A percentile compares a stretch with the other conserved stretches of the same genome.
phyloP scores from a whole-genome alignment of 2,797 vertebrate species.

The Eidolon dupreanum region DNA sequence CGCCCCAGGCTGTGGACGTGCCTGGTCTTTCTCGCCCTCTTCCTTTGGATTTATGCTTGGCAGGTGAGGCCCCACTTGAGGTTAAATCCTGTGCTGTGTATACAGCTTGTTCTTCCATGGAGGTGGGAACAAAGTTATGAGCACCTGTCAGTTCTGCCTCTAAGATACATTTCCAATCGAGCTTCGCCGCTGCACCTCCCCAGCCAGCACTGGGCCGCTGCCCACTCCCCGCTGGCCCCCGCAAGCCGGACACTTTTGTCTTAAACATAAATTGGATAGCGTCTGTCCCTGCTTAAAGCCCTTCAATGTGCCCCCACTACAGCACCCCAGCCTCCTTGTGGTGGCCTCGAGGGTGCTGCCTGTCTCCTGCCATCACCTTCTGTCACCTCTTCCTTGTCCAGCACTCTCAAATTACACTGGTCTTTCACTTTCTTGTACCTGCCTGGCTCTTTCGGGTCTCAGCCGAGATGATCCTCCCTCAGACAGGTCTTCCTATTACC shows the following conservation, averaged over 20 bases:
- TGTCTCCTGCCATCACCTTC: fast-evolving
- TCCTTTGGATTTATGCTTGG: background rate
- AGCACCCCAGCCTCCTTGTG: background rate
- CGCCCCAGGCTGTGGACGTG: background rate
- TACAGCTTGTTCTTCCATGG: background rate
- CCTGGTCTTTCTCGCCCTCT: background rate
- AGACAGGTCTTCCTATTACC: background rate
- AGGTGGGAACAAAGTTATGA: background rate
- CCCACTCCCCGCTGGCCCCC: background rate
- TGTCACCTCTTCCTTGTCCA: background rate
- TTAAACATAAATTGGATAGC: background rate
- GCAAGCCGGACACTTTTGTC: background rate
- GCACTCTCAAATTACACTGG: background rate
- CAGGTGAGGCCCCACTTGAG: background rate
- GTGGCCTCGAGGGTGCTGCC: background rate
- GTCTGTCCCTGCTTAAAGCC: background rate
- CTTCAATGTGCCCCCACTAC: background rate
- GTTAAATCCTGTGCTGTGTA: background rate
- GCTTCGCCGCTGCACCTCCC: background rate
- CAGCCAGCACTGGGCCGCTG: too few species aligned
- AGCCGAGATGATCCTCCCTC: background rate
- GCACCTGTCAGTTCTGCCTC: background rate
- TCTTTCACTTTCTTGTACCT: background rate
- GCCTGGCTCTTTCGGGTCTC: background rate
- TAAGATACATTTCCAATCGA: background rate